These are phyloP conservation scores for Leptoteleia sp. DNA, from an alignment of 1,140 invertebrate genomes.

Conservation along the genomic window DNA sequence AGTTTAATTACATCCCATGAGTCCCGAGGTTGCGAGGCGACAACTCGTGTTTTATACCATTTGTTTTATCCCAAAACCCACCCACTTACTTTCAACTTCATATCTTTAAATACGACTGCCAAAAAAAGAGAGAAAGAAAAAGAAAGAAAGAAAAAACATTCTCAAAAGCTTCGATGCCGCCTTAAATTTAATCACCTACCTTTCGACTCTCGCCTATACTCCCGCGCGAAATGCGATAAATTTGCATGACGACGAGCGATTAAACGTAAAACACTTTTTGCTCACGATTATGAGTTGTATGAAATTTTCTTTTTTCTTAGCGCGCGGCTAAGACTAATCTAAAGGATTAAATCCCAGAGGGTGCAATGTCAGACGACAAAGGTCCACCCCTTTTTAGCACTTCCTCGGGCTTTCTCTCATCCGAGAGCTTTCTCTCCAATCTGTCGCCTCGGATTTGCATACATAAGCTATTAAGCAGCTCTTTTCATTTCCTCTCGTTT, in stretches of 20 bases:
- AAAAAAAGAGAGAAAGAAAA: too few relatives aligned
- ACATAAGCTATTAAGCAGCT: conserved; percentile 82
- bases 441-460: conserved; percentile 80
- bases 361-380: conserved; percentile 60
- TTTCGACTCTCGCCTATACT: too few relatives aligned
- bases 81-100: too few relatives aligned
- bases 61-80: conserved; percentile 45
- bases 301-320: conserved; percentile 46
- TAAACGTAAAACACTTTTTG: too few relatives aligned
- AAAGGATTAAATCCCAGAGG: conserved; percentile 69
- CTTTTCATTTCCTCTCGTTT: conserved; percentile 82
- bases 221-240: too few relatives aligned
- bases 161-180: background rate
- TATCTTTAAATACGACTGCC: too few relatives aligned
- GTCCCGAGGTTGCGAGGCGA: conserved; percentile 63
- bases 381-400: conserved; percentile 77
- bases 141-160: too few relatives aligned
- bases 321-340: conserved; percentile 62
- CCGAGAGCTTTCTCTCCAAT: conserved; percentile 79
- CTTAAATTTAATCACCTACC: too few relatives aligned
- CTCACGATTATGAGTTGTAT: background rate
- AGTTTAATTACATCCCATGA: conserved; percentile 71
- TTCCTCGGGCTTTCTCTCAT: too few relatives aligned
- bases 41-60: conserved; percentile 54
- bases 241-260: too few relatives aligned